phyloP scores from a whole-genome alignment of 2,888 invertebrate genomes.

The Germaria angustata region DNA sequence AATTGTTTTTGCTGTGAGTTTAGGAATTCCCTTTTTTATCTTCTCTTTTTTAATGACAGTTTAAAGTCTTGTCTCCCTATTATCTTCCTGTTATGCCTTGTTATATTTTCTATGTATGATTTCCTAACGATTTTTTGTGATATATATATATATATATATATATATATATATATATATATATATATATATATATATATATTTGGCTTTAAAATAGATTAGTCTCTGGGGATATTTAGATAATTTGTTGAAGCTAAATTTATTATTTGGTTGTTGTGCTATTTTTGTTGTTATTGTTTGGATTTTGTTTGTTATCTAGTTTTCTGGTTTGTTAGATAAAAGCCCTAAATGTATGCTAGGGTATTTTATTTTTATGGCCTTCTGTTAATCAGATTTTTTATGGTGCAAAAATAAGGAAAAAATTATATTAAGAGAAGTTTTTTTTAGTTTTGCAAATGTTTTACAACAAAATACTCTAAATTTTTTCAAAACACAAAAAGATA shows the following conservation, averaged over 20 bases:
- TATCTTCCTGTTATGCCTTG: background rate
- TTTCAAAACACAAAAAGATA: too few relatives aligned
- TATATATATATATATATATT: slow-evolving; percentile 47
- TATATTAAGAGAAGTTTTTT: background rate
- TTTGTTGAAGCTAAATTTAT: slow-evolving; percentile 47
- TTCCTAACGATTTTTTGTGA: slow-evolving; percentile 27
- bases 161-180: slow-evolving; percentile 48
- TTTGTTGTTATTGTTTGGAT: background rate
- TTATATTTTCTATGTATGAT: background rate
- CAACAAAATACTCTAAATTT: too few relatives aligned
- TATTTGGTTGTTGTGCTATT: background rate
- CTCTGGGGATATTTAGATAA: slow-evolving; percentile 63
- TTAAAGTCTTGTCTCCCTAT: slow-evolving; percentile 50
- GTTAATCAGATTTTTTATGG: slow-evolving; percentile 44
- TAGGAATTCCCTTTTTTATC: background rate
- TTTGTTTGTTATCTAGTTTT: slow-evolving; percentile 43
- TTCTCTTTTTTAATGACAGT: slow-evolving; percentile 56
- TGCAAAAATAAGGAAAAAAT: slow-evolving; percentile 1
- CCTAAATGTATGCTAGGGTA: slow-evolving; percentile 48
- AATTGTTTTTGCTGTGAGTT: slow-evolving; percentile 12
- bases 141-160: slow-evolving; percentile 38
- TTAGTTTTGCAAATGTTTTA: background rate
- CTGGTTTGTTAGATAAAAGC: slow-evolving; percentile 45
- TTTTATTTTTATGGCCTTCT: slow-evolving; percentile 42
- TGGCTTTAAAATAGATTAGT: slow-evolving; percentile 63